phyloP scores from a whole-genome alignment of 2,113 vertebrate genomes.

The Acrocephalus kingi region DNA sequence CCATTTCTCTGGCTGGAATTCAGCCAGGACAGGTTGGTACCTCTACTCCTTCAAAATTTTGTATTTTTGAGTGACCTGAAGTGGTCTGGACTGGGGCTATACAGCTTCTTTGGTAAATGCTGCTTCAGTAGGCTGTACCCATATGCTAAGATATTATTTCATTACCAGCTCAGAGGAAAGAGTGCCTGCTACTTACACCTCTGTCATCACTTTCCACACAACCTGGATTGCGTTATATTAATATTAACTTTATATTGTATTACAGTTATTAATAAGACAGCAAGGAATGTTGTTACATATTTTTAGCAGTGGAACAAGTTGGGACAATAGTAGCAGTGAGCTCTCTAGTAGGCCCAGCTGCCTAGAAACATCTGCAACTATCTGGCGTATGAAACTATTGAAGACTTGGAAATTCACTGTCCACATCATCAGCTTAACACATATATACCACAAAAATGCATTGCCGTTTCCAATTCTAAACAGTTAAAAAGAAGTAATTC shows the following conservation, averaged over 20 bases:
- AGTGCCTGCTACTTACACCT: background rate
- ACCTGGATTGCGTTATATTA: slow-evolving; percentile 24
- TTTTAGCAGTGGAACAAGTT: slow-evolving; percentile 36
- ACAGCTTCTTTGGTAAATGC: background rate
- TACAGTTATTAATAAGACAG: slow-evolving; percentile 40
- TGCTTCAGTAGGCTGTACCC: background rate
- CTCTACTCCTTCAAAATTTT: background rate
- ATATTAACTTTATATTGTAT: slow-evolving; percentile 42
- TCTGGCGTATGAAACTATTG: background rate
- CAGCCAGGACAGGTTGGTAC: background rate
- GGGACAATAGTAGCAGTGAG: background rate
- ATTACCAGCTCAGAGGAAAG: background rate
- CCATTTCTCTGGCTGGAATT: background rate
- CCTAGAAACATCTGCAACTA: slow-evolving; percentile 9
- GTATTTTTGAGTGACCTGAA: background rate
- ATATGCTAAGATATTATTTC: background rate
- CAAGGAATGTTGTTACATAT: slow-evolving; percentile 36
- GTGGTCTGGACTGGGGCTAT: background rate
- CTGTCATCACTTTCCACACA: slow-evolving; percentile 15
- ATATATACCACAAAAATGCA: background rate
- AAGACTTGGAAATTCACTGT: background rate
- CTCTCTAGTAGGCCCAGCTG: background rate
- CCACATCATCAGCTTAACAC: background rate
- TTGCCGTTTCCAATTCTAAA: background rate
- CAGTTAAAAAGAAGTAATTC: background rate